Base-by-base conservation (phyloP, 2,888 invertebrate genomes). In the Pelosia muscerda region DNA sequence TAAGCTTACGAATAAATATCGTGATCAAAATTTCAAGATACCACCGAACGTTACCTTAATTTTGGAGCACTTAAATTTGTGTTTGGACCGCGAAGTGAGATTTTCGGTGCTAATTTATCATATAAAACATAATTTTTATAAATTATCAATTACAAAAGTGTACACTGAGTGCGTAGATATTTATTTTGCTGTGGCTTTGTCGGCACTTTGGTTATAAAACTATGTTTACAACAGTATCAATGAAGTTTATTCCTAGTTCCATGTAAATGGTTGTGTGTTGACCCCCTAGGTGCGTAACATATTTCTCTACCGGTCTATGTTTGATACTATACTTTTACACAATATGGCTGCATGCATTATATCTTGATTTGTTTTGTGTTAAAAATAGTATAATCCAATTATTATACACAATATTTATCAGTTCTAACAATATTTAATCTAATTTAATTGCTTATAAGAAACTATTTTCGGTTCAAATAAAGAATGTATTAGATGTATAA, bases 161-260 rank as follows among this genome's bases (percentile, higher is more conserved):
- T 38, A 38, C 63, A n/a, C 34, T 60, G 6, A 54, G n/a, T 4
- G 22, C 62, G 42, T 66, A 28, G 15, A 23, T 28, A 31, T 56
- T 31, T 26, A 56, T 68, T 59, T 55, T 66, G 59, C 31, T 56
- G 25, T 70, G 57, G 73, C 75, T 84, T 78, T 80, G 81, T 90
- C 93, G 93, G 92, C 88, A 76, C 85, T 86, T 92, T 92, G 92
- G 92, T 93, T 93, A 93, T 88, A 88, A 77, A 82, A 75, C 77
- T 71, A 81, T 84, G 87, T 89, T 90, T 89, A 89, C 90, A 86
- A 78, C 77, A 66, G 70, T 87, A 89, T 85, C 89, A 90, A 90
- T 90, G 90, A 88, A 86, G 78, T 74, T 55, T 65, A 69, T 73
- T 75, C 71, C 72, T 72, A 75, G 25, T 19, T 53, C 66, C 53